phyloP scores from a whole-genome alignment of 2,797 vertebrate species.

The Characodon lateralis region DNA sequence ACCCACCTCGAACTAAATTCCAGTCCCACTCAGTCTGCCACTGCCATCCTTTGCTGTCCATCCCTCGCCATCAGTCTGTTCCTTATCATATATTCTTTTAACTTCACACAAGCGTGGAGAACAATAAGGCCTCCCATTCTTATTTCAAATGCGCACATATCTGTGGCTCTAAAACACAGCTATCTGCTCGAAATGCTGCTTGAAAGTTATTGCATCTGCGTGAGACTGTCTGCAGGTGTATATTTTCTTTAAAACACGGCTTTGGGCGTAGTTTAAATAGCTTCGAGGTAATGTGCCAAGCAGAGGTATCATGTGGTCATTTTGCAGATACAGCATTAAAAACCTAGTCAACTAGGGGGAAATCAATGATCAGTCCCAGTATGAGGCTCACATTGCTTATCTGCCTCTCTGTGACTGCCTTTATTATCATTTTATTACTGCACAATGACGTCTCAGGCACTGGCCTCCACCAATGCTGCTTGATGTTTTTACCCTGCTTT shows the following conservation, averaged over 20 bases:
- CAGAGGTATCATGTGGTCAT: constrained; percentile 53
- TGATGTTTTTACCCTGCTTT: constrained; percentile 31
- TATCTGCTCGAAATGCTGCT: constrained; percentile 23
- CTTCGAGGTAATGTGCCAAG: constrained; percentile 14
- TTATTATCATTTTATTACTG: constrained; percentile 78
- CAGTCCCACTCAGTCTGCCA: constrained; percentile 63
- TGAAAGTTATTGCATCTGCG: constrained; percentile 33
- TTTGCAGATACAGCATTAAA: constrained; percentile 69
- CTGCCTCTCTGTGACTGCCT: constrained; percentile 63
- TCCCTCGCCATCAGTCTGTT: constrained; percentile 35
- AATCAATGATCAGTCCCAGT: constrained; percentile 78
- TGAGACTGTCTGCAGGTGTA: neutral
- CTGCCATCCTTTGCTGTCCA: constrained; percentile 28
- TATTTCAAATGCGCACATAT: constrained; percentile 22
- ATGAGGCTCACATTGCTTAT: constrained; percentile 54
- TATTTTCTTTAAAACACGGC: constrained; percentile 12
- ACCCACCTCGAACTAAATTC: constrained; percentile 46
- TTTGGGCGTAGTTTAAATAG: constrained; percentile 1
- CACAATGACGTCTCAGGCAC: constrained; percentile 44
- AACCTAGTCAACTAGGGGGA: constrained; percentile 74
- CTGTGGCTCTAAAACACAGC: constrained; percentile 35
- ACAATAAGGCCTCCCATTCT: constrained; percentile 44
- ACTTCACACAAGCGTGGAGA: constrained; percentile 6
- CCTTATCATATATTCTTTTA: constrained; percentile 24
- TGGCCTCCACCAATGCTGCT: constrained; percentile 18